Evolutionary conservation across 1,140 invertebrate genomes (phyloP).

Genomic region (Caenorhabditis inopinata): DNA sequence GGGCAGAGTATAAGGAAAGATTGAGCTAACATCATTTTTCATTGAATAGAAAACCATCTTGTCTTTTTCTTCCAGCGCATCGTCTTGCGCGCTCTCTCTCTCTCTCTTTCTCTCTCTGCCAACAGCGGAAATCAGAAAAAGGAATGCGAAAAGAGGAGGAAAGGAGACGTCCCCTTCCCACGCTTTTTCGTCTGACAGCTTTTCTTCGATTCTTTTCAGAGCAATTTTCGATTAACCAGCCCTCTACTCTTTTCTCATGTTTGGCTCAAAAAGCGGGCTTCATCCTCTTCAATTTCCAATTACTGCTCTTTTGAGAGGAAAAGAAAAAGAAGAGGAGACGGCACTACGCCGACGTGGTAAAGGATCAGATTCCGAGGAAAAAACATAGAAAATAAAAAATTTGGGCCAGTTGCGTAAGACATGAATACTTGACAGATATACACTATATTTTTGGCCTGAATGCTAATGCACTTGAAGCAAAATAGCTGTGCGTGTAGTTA

Average conservation of each 20-base stretch:
- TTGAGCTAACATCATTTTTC: too few relatives aligned
- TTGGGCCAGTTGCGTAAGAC: neutral
- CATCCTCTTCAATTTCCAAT: slow-evolving; percentile 28
- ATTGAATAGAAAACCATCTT: neutral
- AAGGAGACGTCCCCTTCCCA: neutral
- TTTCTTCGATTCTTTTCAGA: neutral
- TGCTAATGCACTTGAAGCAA: neutral
- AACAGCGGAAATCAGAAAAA: neutral
- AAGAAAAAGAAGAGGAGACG: neutral
- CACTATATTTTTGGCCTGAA: neutral
- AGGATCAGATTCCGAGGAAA: slow-evolving; percentile 22
- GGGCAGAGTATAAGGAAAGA: too few relatives aligned
- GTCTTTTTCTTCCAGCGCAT: neutral
- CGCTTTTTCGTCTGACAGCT: slow-evolving; percentile 9
- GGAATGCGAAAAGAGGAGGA: neutral
- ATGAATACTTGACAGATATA: slow-evolving; percentile 7
- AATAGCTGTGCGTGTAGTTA: neutral
- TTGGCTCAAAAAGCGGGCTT: neutral
- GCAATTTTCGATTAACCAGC: slow-evolving; percentile 26
- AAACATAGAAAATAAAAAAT: neutral
- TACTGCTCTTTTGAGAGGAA: neutral
- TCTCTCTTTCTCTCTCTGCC: too few relatives aligned
- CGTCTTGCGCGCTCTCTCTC: too few relatives aligned
- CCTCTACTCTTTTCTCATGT: neutral
- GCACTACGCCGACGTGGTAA: neutral